phyloP scores from a whole-genome alignment of 1,140 invertebrate species.

The Halesus radiatus region DNA sequence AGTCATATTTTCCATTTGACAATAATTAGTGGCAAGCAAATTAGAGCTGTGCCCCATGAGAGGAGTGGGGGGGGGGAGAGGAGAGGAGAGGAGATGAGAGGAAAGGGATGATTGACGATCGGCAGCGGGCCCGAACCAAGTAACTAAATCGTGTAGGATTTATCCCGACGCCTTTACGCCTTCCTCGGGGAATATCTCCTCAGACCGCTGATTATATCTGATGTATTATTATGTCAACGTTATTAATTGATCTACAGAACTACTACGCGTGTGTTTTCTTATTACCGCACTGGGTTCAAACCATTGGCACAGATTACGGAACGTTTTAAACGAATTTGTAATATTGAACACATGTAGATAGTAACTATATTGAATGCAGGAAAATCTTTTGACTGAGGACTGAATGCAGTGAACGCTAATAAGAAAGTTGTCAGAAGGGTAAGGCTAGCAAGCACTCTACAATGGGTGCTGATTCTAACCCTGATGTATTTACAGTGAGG shows the following conservation, averaged over 20 bases:
- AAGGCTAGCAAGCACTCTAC: no score
- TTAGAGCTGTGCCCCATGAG: neutral
- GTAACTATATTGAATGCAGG: no score
- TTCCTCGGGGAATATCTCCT: neutral
- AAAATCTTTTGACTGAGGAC: neutral
- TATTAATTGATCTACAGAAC: conserved; percentile 35
- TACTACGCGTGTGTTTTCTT: conserved; percentile 10
- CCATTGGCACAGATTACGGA: no score
- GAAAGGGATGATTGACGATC: conserved; percentile 29
- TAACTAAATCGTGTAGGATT: conserved; percentile 19
- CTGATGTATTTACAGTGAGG: no score
- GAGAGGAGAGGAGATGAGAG: neutral
- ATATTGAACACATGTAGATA: no score
- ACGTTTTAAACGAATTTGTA: no score
- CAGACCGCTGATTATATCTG: conserved; percentile 15
- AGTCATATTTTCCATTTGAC: conserved; percentile 15
- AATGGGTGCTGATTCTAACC: no score
- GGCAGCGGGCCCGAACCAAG: neutral
- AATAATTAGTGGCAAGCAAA: conserved; percentile 21
- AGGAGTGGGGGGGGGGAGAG: no score
- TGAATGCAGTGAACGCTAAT: no score
- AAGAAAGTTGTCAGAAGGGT: no score
- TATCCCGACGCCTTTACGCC: neutral
- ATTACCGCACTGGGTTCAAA: conserved; percentile 5
- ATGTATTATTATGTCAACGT: conserved; percentile 37